Percentiles rank a stretch among this genome's conserved stretches.
Conservation (phyloP, 2,113 vertebrate genomes). For the Fregetta grallaria region DNA sequence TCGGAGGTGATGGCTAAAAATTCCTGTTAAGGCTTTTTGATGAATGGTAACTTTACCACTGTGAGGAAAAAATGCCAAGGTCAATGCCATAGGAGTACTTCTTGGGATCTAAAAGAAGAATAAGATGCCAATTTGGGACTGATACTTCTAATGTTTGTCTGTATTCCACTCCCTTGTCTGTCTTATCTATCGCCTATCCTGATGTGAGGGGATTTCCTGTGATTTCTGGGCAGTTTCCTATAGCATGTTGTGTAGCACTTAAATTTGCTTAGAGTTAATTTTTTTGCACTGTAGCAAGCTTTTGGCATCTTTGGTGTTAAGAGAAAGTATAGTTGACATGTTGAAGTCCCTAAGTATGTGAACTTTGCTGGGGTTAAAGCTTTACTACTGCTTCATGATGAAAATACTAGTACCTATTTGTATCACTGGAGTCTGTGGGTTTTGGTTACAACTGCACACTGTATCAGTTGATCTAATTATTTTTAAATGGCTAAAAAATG, state of each 20-base stretch:
- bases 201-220: neutral
- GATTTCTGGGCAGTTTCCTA: neutral
- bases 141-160: neutral
- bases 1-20: neutral
- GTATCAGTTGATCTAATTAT: no score
- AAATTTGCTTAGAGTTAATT: neutral
- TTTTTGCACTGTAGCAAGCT: no score
- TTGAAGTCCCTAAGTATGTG: neutral
- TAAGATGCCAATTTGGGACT: neutral
- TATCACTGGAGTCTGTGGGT: neutral
- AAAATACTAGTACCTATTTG: neutral
- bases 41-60: neutral
- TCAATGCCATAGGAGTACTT: neutral
- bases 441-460: neutral
- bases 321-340: neutral
- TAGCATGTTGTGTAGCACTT: no score
- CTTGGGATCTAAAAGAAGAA: neutral
- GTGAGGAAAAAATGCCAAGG: no score
- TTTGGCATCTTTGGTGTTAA: neutral
- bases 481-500: neutral
- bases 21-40: neutral
- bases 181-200: neutral
- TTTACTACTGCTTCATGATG: neutral
- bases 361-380: neutral
- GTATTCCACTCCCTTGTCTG: accelerated